Evolutionary conservation across 2,888 invertebrate species (phyloP), one percentile per base, ranked within the genome.

Genomic region (Harpalus rubripes): DNA sequence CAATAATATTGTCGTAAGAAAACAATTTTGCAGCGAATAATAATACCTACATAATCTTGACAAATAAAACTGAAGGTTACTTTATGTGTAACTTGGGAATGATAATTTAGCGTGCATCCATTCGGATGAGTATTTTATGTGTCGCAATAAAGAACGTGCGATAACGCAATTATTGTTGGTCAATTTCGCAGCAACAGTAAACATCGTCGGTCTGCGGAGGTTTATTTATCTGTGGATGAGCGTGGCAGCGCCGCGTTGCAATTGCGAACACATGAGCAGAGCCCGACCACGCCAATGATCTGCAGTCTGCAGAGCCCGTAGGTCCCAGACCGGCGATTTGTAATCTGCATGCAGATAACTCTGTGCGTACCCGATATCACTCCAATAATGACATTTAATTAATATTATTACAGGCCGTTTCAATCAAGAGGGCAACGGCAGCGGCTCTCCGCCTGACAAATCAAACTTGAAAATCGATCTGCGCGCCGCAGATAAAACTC

Each of bases 361-460:
- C 58, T 81, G 61, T 41, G 32, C 81, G 58, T 32, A 74, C 15
- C 39, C 72, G 72, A 68, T 76, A 83, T 83, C 61, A 78, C 65
- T 65, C 52, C 78, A 78, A 84, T 84, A 84, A 84, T 84, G 84
- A 65, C 84, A 76, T 84, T 65, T 84, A 84, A 84, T 84, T 84
- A 84, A 84, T 84, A 83, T 61, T 83, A 83, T 83, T 83, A 83
- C 76, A 83, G 82, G 32, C 58, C 39, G 72, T 74, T 83, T 83
- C 74, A 58, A 83, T 83, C 61, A 61, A 83, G 39, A 83, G 74
- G 58, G 61, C 16, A 76, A n/a, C 22, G 78, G 26, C 56, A 16
- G 22, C 22, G 58, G 26, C 56, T 26, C 32, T 78, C 26, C 22
- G 15, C 41, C 41, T 44, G 61, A 83, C 74, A 74, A 83, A 74